Percentiles rank a stretch among this genome's conserved stretches.
These are phyloP conservation scores for Chaetura pelagica DNA, from an alignment of 2,113 vertebrate species.

Conservation along the genomic window DNA sequence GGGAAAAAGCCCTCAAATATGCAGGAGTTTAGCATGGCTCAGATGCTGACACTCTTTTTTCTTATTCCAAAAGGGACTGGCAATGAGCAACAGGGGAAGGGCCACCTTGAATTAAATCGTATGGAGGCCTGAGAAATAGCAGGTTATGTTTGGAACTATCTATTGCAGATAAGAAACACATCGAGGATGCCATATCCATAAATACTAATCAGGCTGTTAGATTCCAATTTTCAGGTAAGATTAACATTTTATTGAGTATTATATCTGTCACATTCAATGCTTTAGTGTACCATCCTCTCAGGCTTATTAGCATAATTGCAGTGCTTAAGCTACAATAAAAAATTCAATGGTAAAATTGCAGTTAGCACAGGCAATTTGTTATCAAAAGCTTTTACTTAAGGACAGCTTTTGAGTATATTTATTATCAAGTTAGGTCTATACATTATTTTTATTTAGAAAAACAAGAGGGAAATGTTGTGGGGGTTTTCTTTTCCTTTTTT, in stretches of 20 bases:
- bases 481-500: constrained; percentile 27
- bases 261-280: constrained; percentile 81
- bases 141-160: constrained; percentile 56
- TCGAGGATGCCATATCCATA: constrained; percentile 77
- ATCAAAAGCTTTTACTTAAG: constrained; percentile 83
- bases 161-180: constrained; percentile 71
- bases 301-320: constrained; percentile 84
- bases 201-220: constrained; percentile 80
- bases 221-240: constrained; percentile 84
- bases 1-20: background rate
- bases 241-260: constrained; percentile 84
- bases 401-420: constrained; percentile 76
- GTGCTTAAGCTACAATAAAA: constrained; percentile 84
- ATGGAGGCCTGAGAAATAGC: constrained; percentile 24
- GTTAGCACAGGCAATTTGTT: constrained; percentile 81
- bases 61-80: background rate
- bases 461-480: constrained; percentile 30
- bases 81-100: constrained; percentile 22
- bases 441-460: constrained; percentile 80
- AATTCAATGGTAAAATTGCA: constrained; percentile 80
- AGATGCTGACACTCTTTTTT: background rate
- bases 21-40: background rate
- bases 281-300: constrained; percentile 73
- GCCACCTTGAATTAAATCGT: constrained; percentile 54
- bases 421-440: constrained; percentile 74